Percentiles rank a stretch among this genome's conserved stretches.
Conservation (phyloP, 2,113 vertebrate species). For the Castor canadensis region DNA sequence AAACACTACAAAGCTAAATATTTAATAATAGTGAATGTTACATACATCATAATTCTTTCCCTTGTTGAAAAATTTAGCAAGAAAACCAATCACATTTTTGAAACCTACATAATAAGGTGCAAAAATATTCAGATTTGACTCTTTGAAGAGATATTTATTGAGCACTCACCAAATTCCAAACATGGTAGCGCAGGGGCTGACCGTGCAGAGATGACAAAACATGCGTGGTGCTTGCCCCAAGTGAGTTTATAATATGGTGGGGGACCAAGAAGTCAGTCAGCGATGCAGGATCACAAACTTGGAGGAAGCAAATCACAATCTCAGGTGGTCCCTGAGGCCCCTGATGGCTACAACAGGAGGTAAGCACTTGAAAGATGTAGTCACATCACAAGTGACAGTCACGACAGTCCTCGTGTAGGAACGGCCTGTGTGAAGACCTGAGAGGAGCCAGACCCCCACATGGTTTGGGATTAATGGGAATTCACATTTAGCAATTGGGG, state of each 20-base stretch:
- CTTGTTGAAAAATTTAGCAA: constrained; percentile 20
- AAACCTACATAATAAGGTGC: neutral
- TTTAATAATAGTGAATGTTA: neutral
- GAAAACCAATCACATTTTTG: neutral
- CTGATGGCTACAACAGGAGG: neutral
- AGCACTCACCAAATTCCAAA: neutral
- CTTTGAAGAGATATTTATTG: neutral
- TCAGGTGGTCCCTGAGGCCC: neutral
- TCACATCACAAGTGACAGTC: neutral
- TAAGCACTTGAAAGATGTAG: neutral
- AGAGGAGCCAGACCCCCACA: neutral
- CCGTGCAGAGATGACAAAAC: neutral
- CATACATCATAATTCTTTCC: neutral
- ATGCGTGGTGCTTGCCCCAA: neutral
- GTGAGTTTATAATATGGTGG: neutral
- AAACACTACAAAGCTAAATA: neutral
- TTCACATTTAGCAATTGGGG: no score
- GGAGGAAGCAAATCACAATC: neutral
- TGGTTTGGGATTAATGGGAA: neutral
- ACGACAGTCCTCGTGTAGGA: neutral
- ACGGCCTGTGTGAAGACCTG: neutral
- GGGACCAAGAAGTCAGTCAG: neutral
- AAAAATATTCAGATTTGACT: neutral
- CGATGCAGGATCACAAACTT: neutral
- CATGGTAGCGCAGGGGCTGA: neutral